These are phyloP conservation scores for Scortum barcoo DNA, from an alignment of 2,113 vertebrate genomes.

Conservation along the genomic window DNA sequence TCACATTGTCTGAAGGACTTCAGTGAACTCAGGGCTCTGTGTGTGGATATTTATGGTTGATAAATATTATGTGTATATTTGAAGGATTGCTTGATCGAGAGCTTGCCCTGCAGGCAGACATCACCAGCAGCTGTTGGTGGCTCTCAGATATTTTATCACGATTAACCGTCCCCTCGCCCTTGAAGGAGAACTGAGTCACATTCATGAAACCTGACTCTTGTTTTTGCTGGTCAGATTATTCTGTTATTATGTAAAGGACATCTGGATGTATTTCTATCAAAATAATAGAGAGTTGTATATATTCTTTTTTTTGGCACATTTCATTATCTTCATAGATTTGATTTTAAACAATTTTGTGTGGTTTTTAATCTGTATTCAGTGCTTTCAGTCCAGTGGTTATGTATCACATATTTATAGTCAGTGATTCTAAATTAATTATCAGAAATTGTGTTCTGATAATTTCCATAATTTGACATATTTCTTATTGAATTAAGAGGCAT, in stretches of 20 bases:
- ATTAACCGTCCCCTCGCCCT: constrained; percentile 36
- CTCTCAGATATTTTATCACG: neutral
- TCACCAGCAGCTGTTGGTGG: constrained; percentile 18
- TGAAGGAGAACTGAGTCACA: constrained; percentile 37
- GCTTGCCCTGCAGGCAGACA: constrained; percentile 15
- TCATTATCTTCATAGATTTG: neutral
- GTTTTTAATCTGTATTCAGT: constrained; percentile 6
- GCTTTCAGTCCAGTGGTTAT: neutral
- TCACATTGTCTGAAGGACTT: constrained; percentile 64
- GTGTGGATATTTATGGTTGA: constrained; percentile 51
- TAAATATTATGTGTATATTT: constrained; percentile 42
- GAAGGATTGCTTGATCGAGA: constrained; percentile 46
- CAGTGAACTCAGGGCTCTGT: constrained; percentile 67
- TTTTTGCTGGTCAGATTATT: neutral
- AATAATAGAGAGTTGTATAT: neutral
- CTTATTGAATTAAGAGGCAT: neutral
- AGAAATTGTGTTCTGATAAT: neutral
- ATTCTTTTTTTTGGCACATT: constrained; percentile 39
- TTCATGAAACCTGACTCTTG: constrained; percentile 28
- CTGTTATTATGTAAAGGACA: neutral
- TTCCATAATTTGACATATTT: constrained; percentile 8
- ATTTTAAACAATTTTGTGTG: neutral
- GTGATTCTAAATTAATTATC: constrained; percentile 10
- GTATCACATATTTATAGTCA: neutral
- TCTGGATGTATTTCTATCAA: neutral